Evolutionary conservation across 2,797 vertebrate species (phyloP), one percentile per base, ranked within the genome.

Genomic region (Salarias fasciatus): DNA sequence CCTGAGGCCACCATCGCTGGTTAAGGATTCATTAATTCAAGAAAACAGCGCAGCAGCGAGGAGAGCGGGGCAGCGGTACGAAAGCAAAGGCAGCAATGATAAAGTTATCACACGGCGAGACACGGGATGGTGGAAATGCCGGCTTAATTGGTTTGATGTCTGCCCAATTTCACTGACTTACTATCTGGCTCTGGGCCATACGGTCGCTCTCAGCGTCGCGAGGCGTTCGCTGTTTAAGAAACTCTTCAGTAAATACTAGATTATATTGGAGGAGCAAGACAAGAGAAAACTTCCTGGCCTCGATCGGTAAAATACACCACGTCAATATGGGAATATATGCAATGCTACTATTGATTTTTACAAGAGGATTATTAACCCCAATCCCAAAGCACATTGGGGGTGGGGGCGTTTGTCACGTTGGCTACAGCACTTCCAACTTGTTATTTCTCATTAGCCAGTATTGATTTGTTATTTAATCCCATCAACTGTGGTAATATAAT

Each of bases 121-220:
- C 47, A 11, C 40, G 13, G 36, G 52, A 24, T 3, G 46, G 62
- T 57, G 64, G 41, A 49, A 72, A 47, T 10, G 2, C 28, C 41
- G 43, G 29, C 36, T 46, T 77, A 73, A 80, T 70, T 72, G 76
- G 62, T 52, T 44, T 58, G 36, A 41, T 47, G 78, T 72, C 77
- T 48, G 62, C 51, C 72, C 64, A 63, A 65, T 80, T 24, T 80
- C 79, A 77, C 9, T 9, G 51, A 70, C 60, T 72, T 63, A 63
- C 77, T 54, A 41, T 75, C 46, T 53, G 60, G 60, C 67, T 66
- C 48, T 3, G 1, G 53, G 71, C 62, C 55, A 72, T 46, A 29
- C 35, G 28, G 10, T 49, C 3, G 18, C 40, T 47, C 56, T 38
- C 35, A 33, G 6, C 35, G 33, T 9, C 5, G 33, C 2, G 33